Conservation (phyloP, 2,113 vertebrate species). For the Malurus melanocephalus region DNA sequence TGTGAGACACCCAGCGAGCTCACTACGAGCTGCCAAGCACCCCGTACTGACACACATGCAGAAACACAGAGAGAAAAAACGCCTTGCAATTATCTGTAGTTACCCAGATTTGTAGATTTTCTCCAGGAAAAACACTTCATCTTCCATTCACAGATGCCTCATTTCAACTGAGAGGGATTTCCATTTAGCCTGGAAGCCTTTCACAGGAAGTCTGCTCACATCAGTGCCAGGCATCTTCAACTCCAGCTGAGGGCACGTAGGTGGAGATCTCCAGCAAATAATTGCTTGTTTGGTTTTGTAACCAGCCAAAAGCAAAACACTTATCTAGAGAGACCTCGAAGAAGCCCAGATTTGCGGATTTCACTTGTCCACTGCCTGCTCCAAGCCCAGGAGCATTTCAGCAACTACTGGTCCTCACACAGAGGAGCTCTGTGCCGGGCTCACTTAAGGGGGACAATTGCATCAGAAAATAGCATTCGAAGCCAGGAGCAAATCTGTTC, state of each 20-base stretch:
- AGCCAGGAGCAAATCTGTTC: conserved; percentile 51
- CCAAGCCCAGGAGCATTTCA: not conserved
- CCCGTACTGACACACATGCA: fast-evolving
- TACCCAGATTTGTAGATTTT: not conserved
- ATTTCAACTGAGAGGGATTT: not conserved
- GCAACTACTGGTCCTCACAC: not conserved
- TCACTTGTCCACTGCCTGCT: not conserved
- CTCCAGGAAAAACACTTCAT: not conserved
- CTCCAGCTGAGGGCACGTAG: not conserved
- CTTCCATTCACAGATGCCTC: fast-evolving
- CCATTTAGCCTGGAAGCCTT: not conserved
- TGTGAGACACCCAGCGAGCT: not conserved
- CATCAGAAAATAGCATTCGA: not conserved
- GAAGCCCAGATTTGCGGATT: not conserved
- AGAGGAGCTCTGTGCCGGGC: not conserved
- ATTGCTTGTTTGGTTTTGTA: not conserved
- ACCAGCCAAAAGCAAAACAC: not conserved
- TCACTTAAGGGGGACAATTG: not conserved
- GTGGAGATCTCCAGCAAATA: not conserved
- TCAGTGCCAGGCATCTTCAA: not conserved
- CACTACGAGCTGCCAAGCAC: not conserved
- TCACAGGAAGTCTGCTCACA: not conserved
- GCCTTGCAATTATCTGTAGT: not conserved
- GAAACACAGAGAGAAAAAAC: not conserved
- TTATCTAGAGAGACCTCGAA: not conserved